Conservation (phyloP, 2,888 invertebrate species). For the Habroteleia sp. region DNA sequence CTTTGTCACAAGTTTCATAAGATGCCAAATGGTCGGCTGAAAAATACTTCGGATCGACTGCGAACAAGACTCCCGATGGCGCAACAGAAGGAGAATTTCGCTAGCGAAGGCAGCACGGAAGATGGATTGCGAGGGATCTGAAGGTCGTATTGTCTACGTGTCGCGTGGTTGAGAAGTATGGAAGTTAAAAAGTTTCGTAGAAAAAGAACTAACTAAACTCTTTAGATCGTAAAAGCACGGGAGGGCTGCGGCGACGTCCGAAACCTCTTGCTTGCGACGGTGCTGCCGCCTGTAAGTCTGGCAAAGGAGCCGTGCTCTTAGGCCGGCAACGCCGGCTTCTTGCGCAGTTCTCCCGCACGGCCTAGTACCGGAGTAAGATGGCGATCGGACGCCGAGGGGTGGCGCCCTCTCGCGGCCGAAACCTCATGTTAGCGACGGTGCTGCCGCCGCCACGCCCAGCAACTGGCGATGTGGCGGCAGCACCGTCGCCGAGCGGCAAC, state of each 20-base stretch:
- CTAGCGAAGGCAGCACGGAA: slow-evolving; percentile 51
- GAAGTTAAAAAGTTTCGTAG: slow-evolving; percentile 50
- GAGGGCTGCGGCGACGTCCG: too few relatives aligned
- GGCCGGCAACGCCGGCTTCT: too few relatives aligned
- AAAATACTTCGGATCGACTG: slow-evolving; percentile 23
- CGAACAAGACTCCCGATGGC: slow-evolving; percentile 31
- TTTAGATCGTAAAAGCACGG: slow-evolving; percentile 27
- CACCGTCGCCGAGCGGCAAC: too few relatives aligned
- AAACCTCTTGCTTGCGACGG: too few relatives aligned
- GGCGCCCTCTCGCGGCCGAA: too few relatives aligned
- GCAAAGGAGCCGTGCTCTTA: too few relatives aligned
- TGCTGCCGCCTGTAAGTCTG: too few relatives aligned
- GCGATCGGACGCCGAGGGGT: too few relatives aligned
- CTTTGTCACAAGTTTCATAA: slow-evolving; percentile 18
- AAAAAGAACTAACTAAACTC: slow-evolving; percentile 46
- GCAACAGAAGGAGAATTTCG: slow-evolving; percentile 35
- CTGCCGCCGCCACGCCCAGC: slow-evolving; percentile 7
- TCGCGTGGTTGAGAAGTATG: slow-evolving; percentile 18
- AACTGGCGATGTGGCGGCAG: too few relatives aligned
- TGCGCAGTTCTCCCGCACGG: too few relatives aligned
- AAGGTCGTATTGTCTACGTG: slow-evolving; percentile 45
- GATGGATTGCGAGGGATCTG: too few relatives aligned
- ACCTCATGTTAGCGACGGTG: too few relatives aligned
- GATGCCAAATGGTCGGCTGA: slow-evolving; percentile 4
- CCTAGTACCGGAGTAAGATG: slow-evolving; percentile 32